Conservation (phyloP, 1,140 invertebrate genomes). For the Periplaneta americana region DNA sequence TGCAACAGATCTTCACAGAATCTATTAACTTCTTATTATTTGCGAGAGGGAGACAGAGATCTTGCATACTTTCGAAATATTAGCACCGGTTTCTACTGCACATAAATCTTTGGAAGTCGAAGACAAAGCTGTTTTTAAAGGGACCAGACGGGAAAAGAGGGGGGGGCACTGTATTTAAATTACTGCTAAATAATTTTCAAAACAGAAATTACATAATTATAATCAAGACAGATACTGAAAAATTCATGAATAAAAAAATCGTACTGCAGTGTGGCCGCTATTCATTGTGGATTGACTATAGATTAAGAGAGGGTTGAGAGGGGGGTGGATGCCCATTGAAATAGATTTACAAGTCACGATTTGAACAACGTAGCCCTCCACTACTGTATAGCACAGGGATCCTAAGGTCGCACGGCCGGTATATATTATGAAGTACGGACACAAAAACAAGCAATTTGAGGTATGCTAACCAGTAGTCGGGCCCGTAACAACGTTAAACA, state of each 20-base stretch:
- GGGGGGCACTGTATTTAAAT: not conserved
- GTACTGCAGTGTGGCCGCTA: not conserved
- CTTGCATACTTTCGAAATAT: not conserved
- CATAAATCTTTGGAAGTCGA: not conserved
- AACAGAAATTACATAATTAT: not conserved
- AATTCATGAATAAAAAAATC: not conserved
- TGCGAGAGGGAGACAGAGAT: not conserved
- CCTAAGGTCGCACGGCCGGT: not conserved
- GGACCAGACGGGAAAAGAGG: not conserved
- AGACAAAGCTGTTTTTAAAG: not conserved
- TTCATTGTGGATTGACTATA: not conserved
- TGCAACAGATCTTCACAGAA: not conserved
- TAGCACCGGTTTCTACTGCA: not conserved
- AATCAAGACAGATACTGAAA: not conserved
- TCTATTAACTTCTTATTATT: not conserved
- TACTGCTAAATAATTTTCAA: not conserved
- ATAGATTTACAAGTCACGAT: not conserved
- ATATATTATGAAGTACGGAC: not conserved
- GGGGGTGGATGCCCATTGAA: not conserved
- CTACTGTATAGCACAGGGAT: not conserved
- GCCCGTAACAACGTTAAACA: conserved; percentile 4
- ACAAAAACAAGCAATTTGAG: not conserved
- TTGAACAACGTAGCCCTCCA: not conserved
- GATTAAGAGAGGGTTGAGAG: not conserved
- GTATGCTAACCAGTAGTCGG: not conserved